These are phyloP conservation scores for Centropus bengalensis DNA, from an alignment of 2,113 vertebrate species.

Conservation along the genomic window DNA sequence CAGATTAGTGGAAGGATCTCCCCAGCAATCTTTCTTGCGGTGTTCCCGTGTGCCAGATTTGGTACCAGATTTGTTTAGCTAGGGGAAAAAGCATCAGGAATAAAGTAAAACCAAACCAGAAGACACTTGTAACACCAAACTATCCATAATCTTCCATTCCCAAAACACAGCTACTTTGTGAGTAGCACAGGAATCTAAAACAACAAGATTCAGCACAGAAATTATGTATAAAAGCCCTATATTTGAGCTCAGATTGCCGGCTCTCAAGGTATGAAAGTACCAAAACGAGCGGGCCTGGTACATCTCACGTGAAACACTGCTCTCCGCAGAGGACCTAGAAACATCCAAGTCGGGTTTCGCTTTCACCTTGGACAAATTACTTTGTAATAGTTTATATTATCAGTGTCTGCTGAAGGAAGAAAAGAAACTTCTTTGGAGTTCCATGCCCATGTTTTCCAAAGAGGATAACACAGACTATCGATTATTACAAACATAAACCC, in stretches of 20 bases:
- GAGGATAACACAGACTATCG: neutral
- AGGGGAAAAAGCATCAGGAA: neutral
- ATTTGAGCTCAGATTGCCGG: neutral
- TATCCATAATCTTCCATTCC: neutral
- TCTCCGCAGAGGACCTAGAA: neutral
- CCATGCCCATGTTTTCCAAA: neutral
- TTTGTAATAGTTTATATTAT: neutral
- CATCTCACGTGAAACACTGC: neutral
- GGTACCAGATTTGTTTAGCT: conserved; percentile 75
- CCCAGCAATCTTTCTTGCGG: conserved; percentile 56
- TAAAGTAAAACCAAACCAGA: neutral
- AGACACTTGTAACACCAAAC: neutral
- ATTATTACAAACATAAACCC: neutral
- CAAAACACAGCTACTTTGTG: neutral
- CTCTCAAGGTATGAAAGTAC: neutral
- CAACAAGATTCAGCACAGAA: neutral
- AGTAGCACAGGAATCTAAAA: neutral
- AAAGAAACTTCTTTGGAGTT: neutral
- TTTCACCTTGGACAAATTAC: neutral
- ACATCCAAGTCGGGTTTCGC: neutral
- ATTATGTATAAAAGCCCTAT: neutral
- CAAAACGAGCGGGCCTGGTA: neutral
- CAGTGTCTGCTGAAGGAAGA: neutral
- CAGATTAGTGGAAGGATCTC: conserved; percentile 59
- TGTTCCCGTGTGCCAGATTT: conserved; percentile 74